Evolutionary conservation across 2,113 vertebrate genomes (phyloP).

Genomic region (Pseudorhombus dupliciocellatus): DNA sequence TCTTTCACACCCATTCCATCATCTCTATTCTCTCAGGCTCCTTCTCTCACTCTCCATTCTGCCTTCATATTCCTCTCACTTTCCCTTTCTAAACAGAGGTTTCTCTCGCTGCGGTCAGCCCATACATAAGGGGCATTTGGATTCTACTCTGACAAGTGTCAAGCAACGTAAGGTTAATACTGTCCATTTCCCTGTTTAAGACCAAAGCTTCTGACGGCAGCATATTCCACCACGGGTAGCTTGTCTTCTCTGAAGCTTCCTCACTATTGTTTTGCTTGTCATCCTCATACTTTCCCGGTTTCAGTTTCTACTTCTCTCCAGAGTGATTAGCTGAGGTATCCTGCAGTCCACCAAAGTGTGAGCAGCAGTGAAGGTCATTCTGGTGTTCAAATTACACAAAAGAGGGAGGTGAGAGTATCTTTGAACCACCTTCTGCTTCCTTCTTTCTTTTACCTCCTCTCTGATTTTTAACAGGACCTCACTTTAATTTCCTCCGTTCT

Average conservation of each 20-base stretch:
- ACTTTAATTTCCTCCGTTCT: too few relatives aligned
- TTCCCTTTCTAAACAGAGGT: constrained; percentile 45
- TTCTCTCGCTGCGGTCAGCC: constrained; percentile 18
- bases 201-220: not conserved
- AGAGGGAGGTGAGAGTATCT: too few relatives aligned
- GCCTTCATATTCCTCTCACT: constrained; percentile 26
- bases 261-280: not conserved
- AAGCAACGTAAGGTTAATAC: constrained; percentile 62
- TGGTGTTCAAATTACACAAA: too few relatives aligned
- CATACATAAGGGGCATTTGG: constrained; percentile 28
- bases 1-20: constrained; percentile 66
- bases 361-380: not conserved
- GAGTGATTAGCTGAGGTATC: not conserved
- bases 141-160: constrained; percentile 47
- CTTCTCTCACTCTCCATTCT: not conserved
- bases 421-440: too few relatives aligned
- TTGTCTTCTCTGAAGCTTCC: constrained; percentile 7
- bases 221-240: constrained; percentile 3
- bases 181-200: constrained; percentile 41
- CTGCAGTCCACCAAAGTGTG: constrained; percentile 1
- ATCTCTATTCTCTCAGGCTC: constrained; percentile 48
- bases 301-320: constrained; percentile 1
- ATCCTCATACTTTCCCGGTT: not conserved
- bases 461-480: too few relatives aligned
- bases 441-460: too few relatives aligned